Base-by-base conservation (phyloP, 2,888 invertebrate genomes). In the Meganola albula region DNA sequence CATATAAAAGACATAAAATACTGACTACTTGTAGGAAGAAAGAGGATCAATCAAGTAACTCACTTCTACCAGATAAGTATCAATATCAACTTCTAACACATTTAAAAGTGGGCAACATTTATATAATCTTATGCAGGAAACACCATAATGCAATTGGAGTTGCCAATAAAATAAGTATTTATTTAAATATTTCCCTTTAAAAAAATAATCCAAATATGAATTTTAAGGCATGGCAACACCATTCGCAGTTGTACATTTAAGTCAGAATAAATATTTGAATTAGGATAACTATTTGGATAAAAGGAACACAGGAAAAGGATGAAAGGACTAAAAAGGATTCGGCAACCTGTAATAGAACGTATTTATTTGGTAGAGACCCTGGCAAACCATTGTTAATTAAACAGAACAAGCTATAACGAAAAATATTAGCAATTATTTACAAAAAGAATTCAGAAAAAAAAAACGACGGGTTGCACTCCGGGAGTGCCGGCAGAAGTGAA, bases 281-380 rank as follows among this genome's bases (percentile, higher is more conserved):
- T 25, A 28, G 21, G 13, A 24, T 22, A 27, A 24, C 34, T 34
- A 36, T 38, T 56, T 49, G 28, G 14, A 33, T 32, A 32, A 36
- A 34, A 26, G 22, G 44, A 51, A 39, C 37, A 42, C 35, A 48
- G 52, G 45, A 39, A 24, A 14, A 10, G 54, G 40, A 46, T 10
- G 27, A 5, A n/a, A 20, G 62, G 69, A 59, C 10, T 23, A n/a
- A n/a, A n/a, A n/a, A 54, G 70, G 68, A 56, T 38, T 63, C 67
- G 66, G 68, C 74, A 62, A 76, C 74, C 80, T 80, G 80, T 55
- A 74, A 77, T 39, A 60, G 44, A 68, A 57, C 4, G 4, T 4
- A 16, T 16, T 5, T 16, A 16, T 16, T 16, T 6, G 16, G n/a
- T n/a, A n/a, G n/a, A n/a, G n/a, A n/a, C n/a, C n/a, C n/a, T n/a